phyloP scores from a whole-genome alignment of 2,797 vertebrate genomes.

The Chaetodon trifasciatus region DNA sequence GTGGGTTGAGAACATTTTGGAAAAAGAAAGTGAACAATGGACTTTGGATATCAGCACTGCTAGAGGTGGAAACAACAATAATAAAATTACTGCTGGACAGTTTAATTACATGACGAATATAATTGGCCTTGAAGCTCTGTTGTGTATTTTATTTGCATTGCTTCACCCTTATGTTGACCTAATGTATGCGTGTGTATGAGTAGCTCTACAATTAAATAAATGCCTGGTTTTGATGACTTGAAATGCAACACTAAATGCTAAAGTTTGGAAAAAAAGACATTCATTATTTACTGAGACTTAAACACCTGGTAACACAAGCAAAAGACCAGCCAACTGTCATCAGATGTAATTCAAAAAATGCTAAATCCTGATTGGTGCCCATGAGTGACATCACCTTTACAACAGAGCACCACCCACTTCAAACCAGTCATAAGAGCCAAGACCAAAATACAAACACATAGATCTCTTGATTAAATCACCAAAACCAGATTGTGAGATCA shows the following conservation, averaged over 20 bases:
- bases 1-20: conserved; percentile 56
- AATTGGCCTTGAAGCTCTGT: background rate
- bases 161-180: background rate
- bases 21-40: conserved; percentile 14
- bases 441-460: background rate
- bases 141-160: background rate
- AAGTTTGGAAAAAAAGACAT: background rate
- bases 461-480: background rate
- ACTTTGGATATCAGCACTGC: background rate
- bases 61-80: background rate
- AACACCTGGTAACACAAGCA: background rate
- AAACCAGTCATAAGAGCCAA: background rate
- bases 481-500: background rate
- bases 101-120: background rate
- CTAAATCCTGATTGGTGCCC: conserved; percentile 53
- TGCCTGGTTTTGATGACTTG: background rate
- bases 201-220: background rate
- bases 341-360: conserved; percentile 54
- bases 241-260: background rate
- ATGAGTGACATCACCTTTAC: conserved; percentile 16
- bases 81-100: background rate
- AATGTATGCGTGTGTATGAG: background rate
- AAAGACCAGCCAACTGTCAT: conserved; percentile 13
- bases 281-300: background rate
- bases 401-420: conserved; percentile 18